A percentile compares a stretch with the other conserved stretches of the same genome.
Evolutionary conservation across 1,140 invertebrate species (phyloP).

Genomic region (Sinella curviseta): DNA sequence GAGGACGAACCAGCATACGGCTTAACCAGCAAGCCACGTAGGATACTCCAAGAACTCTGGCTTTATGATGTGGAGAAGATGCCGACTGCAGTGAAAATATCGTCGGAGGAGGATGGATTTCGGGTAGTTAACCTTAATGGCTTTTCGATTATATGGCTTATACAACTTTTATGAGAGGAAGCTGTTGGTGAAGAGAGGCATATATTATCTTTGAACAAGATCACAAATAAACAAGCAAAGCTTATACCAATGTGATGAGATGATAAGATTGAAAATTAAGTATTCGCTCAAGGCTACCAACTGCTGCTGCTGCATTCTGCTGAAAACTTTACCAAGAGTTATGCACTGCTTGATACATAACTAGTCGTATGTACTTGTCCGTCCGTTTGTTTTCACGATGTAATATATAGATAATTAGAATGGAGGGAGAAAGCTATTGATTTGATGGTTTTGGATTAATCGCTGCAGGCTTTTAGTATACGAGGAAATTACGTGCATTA

Average conservation of each 20-base stretch:
- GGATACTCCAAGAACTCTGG: slow-evolving; percentile 41
- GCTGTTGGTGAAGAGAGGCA: neutral
- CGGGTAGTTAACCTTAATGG: slow-evolving; percentile 26
- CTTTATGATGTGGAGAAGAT: slow-evolving; percentile 41
- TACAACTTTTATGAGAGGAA: neutral
- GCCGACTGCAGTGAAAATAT: slow-evolving; percentile 40
- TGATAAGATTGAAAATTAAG: neutral
- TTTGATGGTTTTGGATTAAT: too few species aligned
- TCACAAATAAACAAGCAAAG: neutral
- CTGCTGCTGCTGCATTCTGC: too few species aligned
- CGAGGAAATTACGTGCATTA: too few species aligned
- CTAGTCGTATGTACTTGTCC: too few species aligned
- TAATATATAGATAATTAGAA: too few species aligned
- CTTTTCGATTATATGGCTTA: neutral
- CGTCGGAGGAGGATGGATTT: slow-evolving; percentile 38
- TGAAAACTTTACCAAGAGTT: too few species aligned
- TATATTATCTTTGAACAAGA: neutral
- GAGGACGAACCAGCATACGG: slow-evolving; percentile 36
- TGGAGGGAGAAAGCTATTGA: too few species aligned
- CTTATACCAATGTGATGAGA: neutral
- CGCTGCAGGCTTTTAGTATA: too few species aligned
- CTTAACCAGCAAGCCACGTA: slow-evolving; percentile 20
- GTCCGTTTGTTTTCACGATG: too few species aligned
- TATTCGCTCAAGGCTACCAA: too few species aligned
- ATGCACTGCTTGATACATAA: too few species aligned